A percentile compares a stretch with the other conserved stretches of the same genome.
Conservation (phyloP, 2,888 invertebrate genomes). For the Tetrapedia diversipes region DNA sequence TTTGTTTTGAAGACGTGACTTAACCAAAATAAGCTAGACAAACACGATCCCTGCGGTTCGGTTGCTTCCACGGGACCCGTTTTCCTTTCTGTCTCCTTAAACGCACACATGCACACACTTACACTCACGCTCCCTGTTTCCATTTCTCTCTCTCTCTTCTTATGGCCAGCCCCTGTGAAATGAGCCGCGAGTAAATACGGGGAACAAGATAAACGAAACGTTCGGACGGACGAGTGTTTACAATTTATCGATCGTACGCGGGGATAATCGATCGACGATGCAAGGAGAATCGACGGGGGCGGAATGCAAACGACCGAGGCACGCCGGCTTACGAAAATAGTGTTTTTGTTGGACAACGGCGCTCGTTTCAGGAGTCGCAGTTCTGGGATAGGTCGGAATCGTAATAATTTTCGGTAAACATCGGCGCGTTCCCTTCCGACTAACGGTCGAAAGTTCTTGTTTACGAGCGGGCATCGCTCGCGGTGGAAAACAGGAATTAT, state of each 20-base stretch:
- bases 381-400: not conserved
- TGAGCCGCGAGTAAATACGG: slow-evolving; percentile 49
- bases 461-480: not conserved
- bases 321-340: not conserved
- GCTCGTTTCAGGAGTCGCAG: not conserved
- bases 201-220: slow-evolving; percentile 44
- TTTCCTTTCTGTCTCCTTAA: slow-evolving; percentile 26
- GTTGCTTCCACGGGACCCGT: slow-evolving; percentile 11
- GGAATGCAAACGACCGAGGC: slow-evolving; percentile 21
- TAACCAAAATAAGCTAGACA: slow-evolving; percentile 70
- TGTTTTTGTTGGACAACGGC: not conserved
- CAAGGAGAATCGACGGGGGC: not conserved
- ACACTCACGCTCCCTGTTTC: too few species aligned
- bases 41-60: slow-evolving; percentile 53
- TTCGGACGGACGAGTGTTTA: slow-evolving; percentile 29
- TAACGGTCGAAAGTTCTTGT: not conserved
- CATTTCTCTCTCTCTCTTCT: slow-evolving; percentile 15
- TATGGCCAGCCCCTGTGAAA: slow-evolving; percentile 40
- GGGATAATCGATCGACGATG: slow-evolving; percentile 20
- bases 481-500: not conserved
- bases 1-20: slow-evolving; percentile 74
- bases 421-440: not conserved
- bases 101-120: too few species aligned
- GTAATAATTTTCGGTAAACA: slow-evolving; percentile 8
- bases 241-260: slow-evolving; percentile 36